phyloP scores from a whole-genome alignment of 2,797 vertebrate genomes.

The Sebastolobus altivelis region DNA sequence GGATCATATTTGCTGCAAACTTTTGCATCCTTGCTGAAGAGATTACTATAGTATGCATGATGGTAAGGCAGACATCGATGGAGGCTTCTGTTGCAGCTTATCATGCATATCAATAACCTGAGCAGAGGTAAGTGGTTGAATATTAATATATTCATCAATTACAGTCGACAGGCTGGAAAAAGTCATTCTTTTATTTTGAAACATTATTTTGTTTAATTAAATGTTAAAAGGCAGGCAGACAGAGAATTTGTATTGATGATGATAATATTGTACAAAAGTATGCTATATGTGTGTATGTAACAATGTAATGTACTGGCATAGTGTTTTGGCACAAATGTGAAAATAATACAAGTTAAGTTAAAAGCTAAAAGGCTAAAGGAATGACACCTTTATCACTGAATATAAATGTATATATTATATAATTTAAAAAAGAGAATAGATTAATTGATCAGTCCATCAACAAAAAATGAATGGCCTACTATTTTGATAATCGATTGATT shows the following conservation, averaged over 20 bases:
- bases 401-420: not conserved
- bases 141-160: not conserved
- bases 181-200: not conserved
- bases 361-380: not conserved
- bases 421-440: not conserved
- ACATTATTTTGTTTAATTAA: not conserved
- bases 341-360: not conserved
- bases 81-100: constrained; percentile 8
- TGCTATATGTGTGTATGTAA: not conserved
- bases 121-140: constrained; percentile 52
- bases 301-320: not conserved
- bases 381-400: not conserved
- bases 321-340: not conserved
- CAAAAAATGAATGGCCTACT: not conserved
- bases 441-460: not conserved
- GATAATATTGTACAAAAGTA: not conserved
- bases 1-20: constrained; percentile 21
- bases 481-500: not conserved
- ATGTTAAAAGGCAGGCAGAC: not conserved
- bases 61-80: constrained; percentile 1
- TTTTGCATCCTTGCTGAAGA: constrained; percentile 19
- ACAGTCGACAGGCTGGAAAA: not conserved
- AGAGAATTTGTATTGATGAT: not conserved
- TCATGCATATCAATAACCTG: constrained; percentile 23
- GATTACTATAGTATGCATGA: not conserved